A percentile compares a stretch with the other conserved stretches of the same genome.
Evolutionary conservation across 2,113 vertebrate genomes (phyloP).

Genomic region (Anoura caudifer): DNA sequence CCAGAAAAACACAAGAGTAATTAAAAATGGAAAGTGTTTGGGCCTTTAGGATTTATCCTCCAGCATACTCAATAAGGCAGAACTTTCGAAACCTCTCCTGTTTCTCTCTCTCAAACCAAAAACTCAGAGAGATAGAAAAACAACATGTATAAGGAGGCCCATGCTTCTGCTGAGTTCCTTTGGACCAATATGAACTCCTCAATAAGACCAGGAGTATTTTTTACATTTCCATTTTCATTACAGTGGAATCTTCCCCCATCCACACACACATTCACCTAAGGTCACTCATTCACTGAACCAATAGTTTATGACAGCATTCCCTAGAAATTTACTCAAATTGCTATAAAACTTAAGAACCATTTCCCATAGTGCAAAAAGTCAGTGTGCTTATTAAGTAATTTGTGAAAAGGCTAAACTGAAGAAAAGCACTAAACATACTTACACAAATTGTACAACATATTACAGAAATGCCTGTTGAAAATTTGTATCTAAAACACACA

Average conservation of each 20-base stretch:
- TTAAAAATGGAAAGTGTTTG: neutral
- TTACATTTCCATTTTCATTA: neutral
- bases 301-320: neutral
- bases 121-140: neutral
- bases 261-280: neutral
- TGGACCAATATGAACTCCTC: neutral
- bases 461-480: neutral
- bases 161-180: accelerated
- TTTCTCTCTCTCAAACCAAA: neutral
- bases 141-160: neutral
- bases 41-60: neutral
- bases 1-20: neutral
- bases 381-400: neutral
- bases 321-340: neutral
- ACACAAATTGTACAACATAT: neutral
- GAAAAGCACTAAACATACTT: neutral
- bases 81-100: neutral
- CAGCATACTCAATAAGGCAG: neutral
- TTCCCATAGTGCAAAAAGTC: neutral
- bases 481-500: neutral
- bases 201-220: neutral
- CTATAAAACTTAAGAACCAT: neutral
- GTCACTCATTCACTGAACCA: neutral
- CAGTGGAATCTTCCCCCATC: neutral
- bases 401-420: neutral